Base-by-base conservation (phyloP, 2,797 vertebrate genomes). In the Chanos chanos region DNA sequence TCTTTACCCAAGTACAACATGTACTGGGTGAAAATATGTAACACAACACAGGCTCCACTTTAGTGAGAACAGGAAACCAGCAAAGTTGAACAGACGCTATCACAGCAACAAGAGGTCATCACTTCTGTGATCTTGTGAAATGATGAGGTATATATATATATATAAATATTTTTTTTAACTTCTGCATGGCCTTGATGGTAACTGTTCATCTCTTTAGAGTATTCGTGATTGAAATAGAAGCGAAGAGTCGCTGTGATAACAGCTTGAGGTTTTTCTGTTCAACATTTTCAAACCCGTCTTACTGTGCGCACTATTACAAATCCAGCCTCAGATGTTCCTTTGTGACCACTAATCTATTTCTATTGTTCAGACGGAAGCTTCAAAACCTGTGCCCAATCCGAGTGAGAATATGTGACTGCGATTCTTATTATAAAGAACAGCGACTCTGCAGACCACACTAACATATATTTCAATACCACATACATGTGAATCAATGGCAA, bases 1-100 rank as follows among this genome's bases (percentile, higher is more conserved):
- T n/a, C n/a, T n/a, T n/a, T n/a, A n/a, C n/a, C n/a, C n/a, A n/a
- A n/a, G n/a, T n/a, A n/a, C n/a, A n/a, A n/a, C n/a, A n/a, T 36
- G 19, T 10, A 30, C 7, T 16, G 31, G 19, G 24, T 33, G 65
- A 50, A 56, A 50, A 62, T 15, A 58, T 67, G 65, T 55, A 65
- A 68, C 62, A 61, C 41, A 28, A 41, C 3, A 49, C 51, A 36
- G 50, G 55, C 43, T 58, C 61, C 52, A 62, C 76, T 75, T 77
- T 76, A 85, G 56, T 79, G 74, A 80, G 72, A 85, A 86, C 91
- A 92, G 91, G 92, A 96, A 94, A 93, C 89, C 89, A 89, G 82
- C 84, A 87, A 85, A 85, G 83, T 79, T 74, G 72, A 77, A 71
- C 82, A 85, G 84, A 79, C 84, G 70, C 73, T 81, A 91, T 91